Conservation (phyloP, 2,797 vertebrate genomes). For the Crossoptilon crossoptilon region DNA sequence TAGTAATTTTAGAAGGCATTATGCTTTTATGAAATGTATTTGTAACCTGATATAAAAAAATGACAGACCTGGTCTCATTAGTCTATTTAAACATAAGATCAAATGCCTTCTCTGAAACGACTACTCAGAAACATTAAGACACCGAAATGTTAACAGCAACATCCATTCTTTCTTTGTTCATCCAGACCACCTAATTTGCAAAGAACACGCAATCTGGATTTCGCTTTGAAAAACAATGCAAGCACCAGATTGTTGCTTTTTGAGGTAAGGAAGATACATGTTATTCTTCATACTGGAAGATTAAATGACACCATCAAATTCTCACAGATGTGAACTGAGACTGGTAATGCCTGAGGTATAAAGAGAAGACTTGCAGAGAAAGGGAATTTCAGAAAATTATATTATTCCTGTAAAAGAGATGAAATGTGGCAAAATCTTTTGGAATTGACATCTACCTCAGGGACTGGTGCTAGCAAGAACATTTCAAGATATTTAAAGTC, state of each 20-base stretch:
- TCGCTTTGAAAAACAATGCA: conserved; percentile 20
- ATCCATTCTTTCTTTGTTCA: background rate
- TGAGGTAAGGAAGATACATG: background rate
- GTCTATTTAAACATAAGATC: conserved; percentile 49
- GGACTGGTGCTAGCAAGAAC: background rate
- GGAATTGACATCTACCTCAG: background rate
- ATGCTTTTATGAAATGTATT: conserved; percentile 71
- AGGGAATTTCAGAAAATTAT: conserved; percentile 28
- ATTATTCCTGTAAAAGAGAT: background rate
- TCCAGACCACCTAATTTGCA: conserved; percentile 15
- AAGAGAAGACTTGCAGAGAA: conserved; percentile 6
- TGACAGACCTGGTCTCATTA: conserved; percentile 31
- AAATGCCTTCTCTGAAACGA: conserved; percentile 48
- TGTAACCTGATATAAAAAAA: conserved; percentile 54
- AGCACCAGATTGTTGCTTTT: background rate
- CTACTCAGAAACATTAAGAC: conserved; percentile 56
- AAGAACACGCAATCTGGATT: background rate
- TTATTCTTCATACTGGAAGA: conserved; percentile 14
- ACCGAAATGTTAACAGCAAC: background rate
- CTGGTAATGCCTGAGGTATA: conserved; percentile 1
- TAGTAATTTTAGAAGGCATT: conserved; percentile 68
- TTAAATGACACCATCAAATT: conserved; percentile 17
- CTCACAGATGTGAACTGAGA: conserved; percentile 18
- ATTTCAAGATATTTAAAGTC: background rate
- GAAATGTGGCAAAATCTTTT: background rate